A percentile compares a stretch with the other conserved stretches of the same genome.
These are phyloP conservation scores for Drosophila sulfurigaster DNA, from an alignment of 1,140 invertebrate species.

Conservation along the genomic window DNA sequence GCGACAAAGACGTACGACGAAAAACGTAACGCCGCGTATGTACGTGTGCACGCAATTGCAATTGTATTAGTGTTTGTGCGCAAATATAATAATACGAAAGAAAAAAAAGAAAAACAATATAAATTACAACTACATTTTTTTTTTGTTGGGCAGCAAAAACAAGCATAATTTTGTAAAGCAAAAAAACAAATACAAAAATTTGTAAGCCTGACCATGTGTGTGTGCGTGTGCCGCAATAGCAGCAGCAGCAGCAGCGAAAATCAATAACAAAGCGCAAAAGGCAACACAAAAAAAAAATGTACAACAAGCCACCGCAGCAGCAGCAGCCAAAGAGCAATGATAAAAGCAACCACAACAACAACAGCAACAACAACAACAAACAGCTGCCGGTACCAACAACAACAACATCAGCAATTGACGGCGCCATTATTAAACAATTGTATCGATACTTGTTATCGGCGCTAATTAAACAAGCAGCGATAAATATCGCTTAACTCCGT, in stretches of 20 bases:
- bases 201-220: slow-evolving; percentile 34
- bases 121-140: slow-evolving; percentile 23
- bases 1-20: slow-evolving; percentile 42
- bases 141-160: slow-evolving; percentile 44
- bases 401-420: slow-evolving; percentile 24
- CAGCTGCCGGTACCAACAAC: neutral
- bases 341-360: slow-evolving; percentile 54
- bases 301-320: slow-evolving; percentile 35
- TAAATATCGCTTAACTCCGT: slow-evolving; percentile 14
- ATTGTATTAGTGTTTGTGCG: slow-evolving; percentile 38
- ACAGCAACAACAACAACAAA: slow-evolving; percentile 12
- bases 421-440: slow-evolving; percentile 55
- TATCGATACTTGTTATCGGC: slow-evolving; percentile 51
- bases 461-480: slow-evolving; percentile 37
- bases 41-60: slow-evolving; percentile 24
- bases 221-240: slow-evolving; percentile 28
- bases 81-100: slow-evolving; percentile 45
- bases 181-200: neutral
- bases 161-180: slow-evolving; percentile 13
- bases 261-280: slow-evolving; percentile 61
- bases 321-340: slow-evolving; percentile 53
- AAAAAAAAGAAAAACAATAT: slow-evolving; percentile 41
- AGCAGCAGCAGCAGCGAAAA: slow-evolving; percentile 53
- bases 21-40: slow-evolving; percentile 48
- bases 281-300: slow-evolving; percentile 47